Evolutionary conservation across 2,888 invertebrate species (phyloP).

Genomic region (Keiferia lycopersicella): DNA sequence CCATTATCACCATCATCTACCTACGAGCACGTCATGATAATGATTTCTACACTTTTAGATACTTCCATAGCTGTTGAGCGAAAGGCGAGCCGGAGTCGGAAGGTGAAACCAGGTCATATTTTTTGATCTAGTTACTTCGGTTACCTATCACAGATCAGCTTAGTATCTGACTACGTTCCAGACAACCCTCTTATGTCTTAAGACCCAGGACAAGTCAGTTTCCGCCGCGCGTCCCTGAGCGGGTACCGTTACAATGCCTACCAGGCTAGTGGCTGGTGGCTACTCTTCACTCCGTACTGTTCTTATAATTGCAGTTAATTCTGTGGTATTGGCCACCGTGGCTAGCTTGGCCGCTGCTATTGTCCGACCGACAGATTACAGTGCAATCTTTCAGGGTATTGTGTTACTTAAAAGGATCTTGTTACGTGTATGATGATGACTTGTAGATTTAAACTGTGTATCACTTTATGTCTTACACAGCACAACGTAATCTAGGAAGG

Average conservation of each 20-base stretch:
- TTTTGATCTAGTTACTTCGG: too few relatives aligned
- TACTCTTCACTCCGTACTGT: conserved; percentile 56
- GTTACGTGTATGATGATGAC: background rate
- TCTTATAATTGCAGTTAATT: conserved; percentile 77
- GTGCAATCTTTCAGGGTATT: conserved; percentile 36
- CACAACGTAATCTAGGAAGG: too few relatives aligned
- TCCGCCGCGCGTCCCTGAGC: conserved; percentile 61
- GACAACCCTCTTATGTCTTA: conserved; percentile 29
- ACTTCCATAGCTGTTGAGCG: too few relatives aligned
- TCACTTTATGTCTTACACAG: too few relatives aligned
- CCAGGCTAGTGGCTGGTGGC: conserved; percentile 44
- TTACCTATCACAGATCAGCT: too few relatives aligned
- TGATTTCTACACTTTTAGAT: too few relatives aligned
- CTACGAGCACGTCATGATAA: too few relatives aligned
- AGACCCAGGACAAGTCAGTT: conserved; percentile 42
- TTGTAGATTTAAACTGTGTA: background rate
- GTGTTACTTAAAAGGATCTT: background rate
- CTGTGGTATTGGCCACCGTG: conserved; percentile 50
- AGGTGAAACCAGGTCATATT: too few relatives aligned
- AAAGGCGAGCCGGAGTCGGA: too few relatives aligned
- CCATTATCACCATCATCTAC: too few relatives aligned
- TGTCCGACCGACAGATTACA: conserved; percentile 34
- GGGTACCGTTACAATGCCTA: conserved; percentile 68
- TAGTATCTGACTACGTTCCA: too few relatives aligned
- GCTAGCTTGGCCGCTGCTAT: conserved; percentile 50